These are phyloP conservation scores for Bothrops jararaca DNA, from an alignment of 2,113 vertebrate genomes.

Conservation along the genomic window DNA sequence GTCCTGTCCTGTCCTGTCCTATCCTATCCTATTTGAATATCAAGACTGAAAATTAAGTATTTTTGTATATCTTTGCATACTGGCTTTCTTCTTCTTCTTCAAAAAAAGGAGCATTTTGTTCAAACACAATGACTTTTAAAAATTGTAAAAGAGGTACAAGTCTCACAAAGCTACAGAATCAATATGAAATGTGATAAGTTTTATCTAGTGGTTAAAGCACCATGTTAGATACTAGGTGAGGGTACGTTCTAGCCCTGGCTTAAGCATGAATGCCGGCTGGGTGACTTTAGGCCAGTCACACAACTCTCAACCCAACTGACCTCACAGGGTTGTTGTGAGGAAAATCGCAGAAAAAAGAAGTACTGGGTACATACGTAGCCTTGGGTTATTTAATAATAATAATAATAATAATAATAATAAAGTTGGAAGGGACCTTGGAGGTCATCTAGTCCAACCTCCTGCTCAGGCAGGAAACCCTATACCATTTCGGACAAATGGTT, in stretches of 20 bases:
- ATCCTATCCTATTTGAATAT: background rate
- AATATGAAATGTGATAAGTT: background rate
- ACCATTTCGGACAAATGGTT: no score
- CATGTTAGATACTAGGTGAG: background rate
- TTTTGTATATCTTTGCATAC: background rate
- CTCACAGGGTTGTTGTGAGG: background rate
- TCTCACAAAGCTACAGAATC: background rate
- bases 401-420: background rate
- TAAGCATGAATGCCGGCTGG: background rate
- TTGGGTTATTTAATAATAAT: background rate
- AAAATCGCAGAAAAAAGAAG: background rate
- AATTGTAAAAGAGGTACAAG: background rate
- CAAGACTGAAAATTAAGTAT: background rate
- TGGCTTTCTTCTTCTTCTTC: background rate
- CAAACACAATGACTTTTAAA: no score
- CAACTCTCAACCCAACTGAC: background rate
- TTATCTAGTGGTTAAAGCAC: background rate
- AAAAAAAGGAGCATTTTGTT: background rate
- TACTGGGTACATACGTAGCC: background rate
- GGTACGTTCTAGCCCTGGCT: background rate
- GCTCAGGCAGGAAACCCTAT: background rate
- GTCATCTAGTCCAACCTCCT: no score
- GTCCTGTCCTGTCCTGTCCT: no score
- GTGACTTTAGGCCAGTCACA: background rate
- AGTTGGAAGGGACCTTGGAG: no score